Evolutionary conservation across 2,797 vertebrate genomes (phyloP).

Genomic region (Alosa sapidissima): DNA sequence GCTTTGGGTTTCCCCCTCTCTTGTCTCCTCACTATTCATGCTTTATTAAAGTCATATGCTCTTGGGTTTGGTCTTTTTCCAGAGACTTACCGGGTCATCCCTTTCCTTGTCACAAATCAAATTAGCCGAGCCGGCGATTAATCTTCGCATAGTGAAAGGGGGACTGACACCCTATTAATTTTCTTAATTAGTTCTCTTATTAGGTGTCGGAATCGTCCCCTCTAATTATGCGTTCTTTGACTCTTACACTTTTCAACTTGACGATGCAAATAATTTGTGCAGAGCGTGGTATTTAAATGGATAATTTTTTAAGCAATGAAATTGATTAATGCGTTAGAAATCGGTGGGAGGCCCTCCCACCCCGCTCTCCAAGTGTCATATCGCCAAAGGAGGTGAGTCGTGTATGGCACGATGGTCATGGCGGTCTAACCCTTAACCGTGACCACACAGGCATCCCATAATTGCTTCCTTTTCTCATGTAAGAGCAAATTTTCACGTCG

Average conservation of each 20-base stretch:
- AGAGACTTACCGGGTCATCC: slow-evolving; percentile 75
- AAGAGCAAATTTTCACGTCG: neutral
- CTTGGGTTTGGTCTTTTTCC: slow-evolving; percentile 66
- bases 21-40: slow-evolving; percentile 60
- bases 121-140: slow-evolving; percentile 79
- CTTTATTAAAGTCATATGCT: slow-evolving; percentile 78
- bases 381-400: neutral
- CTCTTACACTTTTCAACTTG: slow-evolving; percentile 70
- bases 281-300: slow-evolving; percentile 64
- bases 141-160: slow-evolving; percentile 72
- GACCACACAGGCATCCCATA: neutral
- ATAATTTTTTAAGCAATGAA: slow-evolving; percentile 62
- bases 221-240: slow-evolving; percentile 77
- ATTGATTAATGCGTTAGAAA: slow-evolving; percentile 61
- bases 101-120: slow-evolving; percentile 80
- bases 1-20: neutral
- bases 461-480: neutral
- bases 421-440: neutral
- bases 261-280: slow-evolving; percentile 73
- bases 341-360: slow-evolving; percentile 27
- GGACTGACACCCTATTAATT: slow-evolving; percentile 81
- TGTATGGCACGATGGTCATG: neutral
- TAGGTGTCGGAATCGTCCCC: slow-evolving; percentile 72
- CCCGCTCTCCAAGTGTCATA: slow-evolving; percentile 9
- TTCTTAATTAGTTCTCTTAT: slow-evolving; percentile 81